Evolutionary conservation across 2,888 invertebrate genomes (phyloP).

Genomic region (Gastrophysa polygoni): DNA sequence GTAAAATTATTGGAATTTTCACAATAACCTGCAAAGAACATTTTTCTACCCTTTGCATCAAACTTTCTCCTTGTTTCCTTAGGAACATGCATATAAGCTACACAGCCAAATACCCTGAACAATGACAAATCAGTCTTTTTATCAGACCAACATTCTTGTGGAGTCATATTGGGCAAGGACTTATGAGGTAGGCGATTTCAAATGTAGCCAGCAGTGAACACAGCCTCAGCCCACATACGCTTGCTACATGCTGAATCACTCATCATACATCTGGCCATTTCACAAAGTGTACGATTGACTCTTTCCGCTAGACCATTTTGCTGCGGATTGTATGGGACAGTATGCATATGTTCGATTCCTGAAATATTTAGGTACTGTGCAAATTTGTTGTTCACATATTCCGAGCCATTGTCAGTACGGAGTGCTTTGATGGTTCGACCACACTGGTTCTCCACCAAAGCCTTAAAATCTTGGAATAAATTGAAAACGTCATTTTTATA

Average conservation of each 20-base stretch:
- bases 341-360: conserved; percentile 10
- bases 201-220: neutral
- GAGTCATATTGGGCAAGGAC: neutral
- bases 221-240: neutral
- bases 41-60: neutral
- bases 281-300: neutral
- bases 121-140: neutral
- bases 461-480: neutral
- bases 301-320: conserved; percentile 22
- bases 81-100: neutral
- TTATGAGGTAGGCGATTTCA: neutral
- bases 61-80: neutral
- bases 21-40: neutral
- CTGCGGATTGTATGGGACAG: conserved; percentile 11
- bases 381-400: conserved; percentile 14
- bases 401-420: conserved; percentile 31
- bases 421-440: conserved; percentile 25
- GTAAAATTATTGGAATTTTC: neutral
- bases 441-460: conserved; percentile 29
- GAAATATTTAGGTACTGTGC: neutral
- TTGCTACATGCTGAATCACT: neutral
- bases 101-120: neutral
- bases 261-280: neutral
- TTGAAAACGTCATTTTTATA: neutral
- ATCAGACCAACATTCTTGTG: neutral